phyloP scores from a whole-genome alignment of 2,888 invertebrate species.

The Cephus pulcher region DNA sequence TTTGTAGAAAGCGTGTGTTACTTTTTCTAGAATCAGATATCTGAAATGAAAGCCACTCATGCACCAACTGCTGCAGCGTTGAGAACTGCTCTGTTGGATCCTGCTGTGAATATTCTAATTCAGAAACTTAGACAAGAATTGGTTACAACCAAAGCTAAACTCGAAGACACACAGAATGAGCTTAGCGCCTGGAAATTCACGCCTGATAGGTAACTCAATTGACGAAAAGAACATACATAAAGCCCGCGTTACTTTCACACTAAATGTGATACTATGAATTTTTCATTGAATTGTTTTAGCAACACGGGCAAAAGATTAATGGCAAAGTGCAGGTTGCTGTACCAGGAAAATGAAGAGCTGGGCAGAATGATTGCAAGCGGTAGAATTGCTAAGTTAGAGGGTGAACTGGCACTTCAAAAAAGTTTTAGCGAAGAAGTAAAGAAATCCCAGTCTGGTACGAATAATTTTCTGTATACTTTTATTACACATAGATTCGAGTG shows the following conservation, averaged over 20 bases:
- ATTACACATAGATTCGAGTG: neutral
- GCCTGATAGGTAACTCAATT: conserved; percentile 81
- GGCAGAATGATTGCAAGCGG: conserved; percentile 97
- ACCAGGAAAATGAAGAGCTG: conserved; percentile 97
- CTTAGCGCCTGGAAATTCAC: conserved; percentile 99
- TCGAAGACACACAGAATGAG: conserved; percentile 98
- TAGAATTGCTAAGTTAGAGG: conserved; percentile 93
- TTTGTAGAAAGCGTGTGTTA: neutral
- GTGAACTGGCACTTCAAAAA: conserved; percentile 93
- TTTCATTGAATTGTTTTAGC: conserved; percentile 64
- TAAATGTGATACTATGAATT: neutral
- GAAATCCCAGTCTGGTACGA: conserved; percentile 91
- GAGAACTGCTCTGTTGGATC: conserved; percentile 89
- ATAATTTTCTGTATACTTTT: conserved; percentile 13
- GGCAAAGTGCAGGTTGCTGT: conserved; percentile 94
- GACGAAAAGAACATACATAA: neutral
- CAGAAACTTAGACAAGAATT: conserved; percentile 92
- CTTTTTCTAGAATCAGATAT: conserved; percentile 85
- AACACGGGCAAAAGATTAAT: conserved; percentile 97
- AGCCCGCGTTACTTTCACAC: neutral
- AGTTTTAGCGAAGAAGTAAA: conserved; percentile 97
- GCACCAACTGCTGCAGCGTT: conserved; percentile 81
- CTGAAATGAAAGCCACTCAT: conserved; percentile 91
- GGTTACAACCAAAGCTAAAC: conserved; percentile 86
- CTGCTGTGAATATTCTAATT: conserved; percentile 94